phyloP scores from a whole-genome alignment of 2,797 vertebrate genomes.

The Nyctalus aviator region DNA sequence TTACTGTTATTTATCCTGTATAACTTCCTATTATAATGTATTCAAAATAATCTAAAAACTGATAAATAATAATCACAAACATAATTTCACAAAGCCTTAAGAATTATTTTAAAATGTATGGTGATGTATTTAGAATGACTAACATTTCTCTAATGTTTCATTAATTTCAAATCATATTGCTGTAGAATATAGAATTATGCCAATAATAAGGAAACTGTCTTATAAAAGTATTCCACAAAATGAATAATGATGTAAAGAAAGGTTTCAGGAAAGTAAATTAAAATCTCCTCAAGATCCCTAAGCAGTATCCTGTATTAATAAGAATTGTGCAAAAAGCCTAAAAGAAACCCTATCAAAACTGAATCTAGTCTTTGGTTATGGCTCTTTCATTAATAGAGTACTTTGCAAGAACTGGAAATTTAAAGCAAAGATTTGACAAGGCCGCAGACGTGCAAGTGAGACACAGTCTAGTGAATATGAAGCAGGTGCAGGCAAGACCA shows the following conservation, averaged over 20 bases:
- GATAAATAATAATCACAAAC: neutral
- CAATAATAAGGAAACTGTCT: neutral
- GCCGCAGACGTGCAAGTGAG: neutral
- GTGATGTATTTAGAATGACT: neutral
- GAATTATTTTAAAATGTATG: conserved; percentile 37
- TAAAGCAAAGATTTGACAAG: neutral
- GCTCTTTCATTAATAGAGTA: neutral
- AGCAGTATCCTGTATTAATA: conserved; percentile 58
- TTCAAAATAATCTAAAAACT: neutral
- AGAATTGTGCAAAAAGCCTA: conserved; percentile 23
- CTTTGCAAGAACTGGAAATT: neutral
- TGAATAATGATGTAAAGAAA: conserved; percentile 45
- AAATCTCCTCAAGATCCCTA: conserved; percentile 49
- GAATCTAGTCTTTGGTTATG: neutral
- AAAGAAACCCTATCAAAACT: conserved; percentile 44
- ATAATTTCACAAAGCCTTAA: neutral
- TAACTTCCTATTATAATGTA: neutral
- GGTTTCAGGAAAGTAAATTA: conserved; percentile 20
- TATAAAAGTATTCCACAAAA: neutral
- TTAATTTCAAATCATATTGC: conserved; percentile 22
- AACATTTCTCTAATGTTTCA: neutral
- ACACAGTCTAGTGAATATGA: neutral
- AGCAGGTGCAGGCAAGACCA: neutral
- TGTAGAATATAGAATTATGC: conserved; percentile 29
- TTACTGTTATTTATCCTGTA: neutral